A percentile compares a stretch with the other conserved stretches of the same genome.
These are phyloP conservation scores for Cephus sareptanus DNA, from an alignment of 2,888 invertebrate species.

Conservation along the genomic window DNA sequence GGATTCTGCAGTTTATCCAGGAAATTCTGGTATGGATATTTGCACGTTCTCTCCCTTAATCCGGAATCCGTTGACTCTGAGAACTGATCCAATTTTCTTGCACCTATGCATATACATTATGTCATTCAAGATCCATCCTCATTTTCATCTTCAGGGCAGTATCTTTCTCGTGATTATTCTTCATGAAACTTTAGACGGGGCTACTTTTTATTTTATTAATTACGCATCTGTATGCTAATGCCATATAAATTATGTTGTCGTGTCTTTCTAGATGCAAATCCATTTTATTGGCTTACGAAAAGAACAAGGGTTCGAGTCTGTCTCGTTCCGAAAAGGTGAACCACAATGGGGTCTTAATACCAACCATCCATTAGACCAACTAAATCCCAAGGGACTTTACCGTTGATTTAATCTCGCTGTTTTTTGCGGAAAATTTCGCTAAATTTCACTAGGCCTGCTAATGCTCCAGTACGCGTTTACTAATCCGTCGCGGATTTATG, in stretches of 20 bases:
- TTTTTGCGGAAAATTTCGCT: slow-evolving; percentile 28
- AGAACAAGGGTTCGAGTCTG: background rate
- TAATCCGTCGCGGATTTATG: slow-evolving; percentile 35
- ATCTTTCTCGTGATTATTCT: background rate
- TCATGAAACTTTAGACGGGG: background rate
- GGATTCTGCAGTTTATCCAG: background rate
- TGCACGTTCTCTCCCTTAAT: background rate
- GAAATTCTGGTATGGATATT: background rate
- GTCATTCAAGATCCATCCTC: background rate
- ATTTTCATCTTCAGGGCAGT: background rate
- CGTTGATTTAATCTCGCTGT: slow-evolving; percentile 34
- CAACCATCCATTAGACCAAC: slow-evolving; percentile 14
- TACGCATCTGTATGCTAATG: background rate
- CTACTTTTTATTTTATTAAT: background rate
- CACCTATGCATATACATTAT: background rate
- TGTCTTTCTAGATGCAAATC: background rate
- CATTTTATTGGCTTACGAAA: background rate
- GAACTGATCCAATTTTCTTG: background rate
- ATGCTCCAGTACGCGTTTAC: slow-evolving; percentile 20
- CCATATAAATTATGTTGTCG: background rate
- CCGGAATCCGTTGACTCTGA: background rate
- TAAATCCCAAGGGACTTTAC: slow-evolving; percentile 8
- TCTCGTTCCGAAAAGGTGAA: background rate
- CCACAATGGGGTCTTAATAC: slow-evolving; percentile 6
- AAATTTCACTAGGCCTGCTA: slow-evolving; percentile 17